These are phyloP conservation scores for Byasa hedistus DNA, from an alignment of 2,888 invertebrate genomes.

Conservation along the genomic window DNA sequence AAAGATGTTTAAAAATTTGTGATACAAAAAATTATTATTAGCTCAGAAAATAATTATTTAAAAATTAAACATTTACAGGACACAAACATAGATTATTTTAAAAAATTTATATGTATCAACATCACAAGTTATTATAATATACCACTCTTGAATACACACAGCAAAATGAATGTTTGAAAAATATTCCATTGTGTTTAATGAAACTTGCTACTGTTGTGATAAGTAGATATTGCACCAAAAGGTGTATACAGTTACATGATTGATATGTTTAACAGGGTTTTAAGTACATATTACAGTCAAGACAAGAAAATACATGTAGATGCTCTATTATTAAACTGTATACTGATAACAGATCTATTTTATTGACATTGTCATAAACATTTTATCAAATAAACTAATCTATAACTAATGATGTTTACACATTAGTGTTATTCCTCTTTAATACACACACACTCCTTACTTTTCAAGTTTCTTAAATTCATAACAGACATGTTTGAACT, in stretches of 20 bases:
- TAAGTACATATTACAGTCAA: background rate
- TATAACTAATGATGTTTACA: background rate
- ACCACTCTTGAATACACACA: constrained; percentile 9
- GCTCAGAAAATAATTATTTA: too few species aligned
- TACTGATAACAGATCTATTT: background rate
- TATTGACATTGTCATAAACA: constrained; percentile 1
- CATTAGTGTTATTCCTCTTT: constrained; percentile 14
- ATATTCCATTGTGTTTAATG: constrained; percentile 15
- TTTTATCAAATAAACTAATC: background rate
- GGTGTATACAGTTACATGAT: background rate
- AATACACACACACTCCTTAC: too few species aligned
- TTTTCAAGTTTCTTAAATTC: too few species aligned
- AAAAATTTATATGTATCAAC: background rate
- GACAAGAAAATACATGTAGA: background rate
- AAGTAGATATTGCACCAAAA: constrained; percentile 3
- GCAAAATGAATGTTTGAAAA: constrained; percentile 23
- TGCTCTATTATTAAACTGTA: background rate
- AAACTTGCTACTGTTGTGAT: constrained; percentile 16
- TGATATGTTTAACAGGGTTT: background rate
- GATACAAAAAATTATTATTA: too few species aligned
- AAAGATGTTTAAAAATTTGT: too few species aligned
- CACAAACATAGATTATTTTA: background rate
- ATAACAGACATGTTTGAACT: too few species aligned
- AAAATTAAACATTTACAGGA: background rate
- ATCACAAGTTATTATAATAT: background rate